Base-by-base conservation (phyloP, 2,113 vertebrate genomes). In the Oriolus oriolus region DNA sequence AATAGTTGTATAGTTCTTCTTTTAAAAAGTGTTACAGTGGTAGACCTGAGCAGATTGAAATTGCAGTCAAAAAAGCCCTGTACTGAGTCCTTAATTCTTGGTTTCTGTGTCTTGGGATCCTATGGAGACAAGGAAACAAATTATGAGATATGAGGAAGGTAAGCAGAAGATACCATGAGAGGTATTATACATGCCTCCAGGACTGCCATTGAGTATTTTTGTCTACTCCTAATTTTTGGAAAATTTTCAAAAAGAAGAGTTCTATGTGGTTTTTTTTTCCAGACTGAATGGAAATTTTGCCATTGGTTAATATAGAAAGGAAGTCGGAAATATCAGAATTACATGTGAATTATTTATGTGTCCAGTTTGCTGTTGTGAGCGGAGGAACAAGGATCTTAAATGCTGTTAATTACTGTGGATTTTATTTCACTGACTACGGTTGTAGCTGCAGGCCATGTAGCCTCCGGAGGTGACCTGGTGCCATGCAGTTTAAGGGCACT, bases 221-320 rank as follows among this genome's bases (percentile, higher is more conserved):
- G 59, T 69, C 52, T 64, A 28, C 20, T 73, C 39, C 4, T 77
- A 15, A 47, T 92, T 90, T 84, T 82, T 94, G 19, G 60, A 59
- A 95, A 85, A 53, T 21, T 85, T 91, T 89, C 52, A 75, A 47
- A 86, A 84, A 50, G 31, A 88, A 49, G 23, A 35, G 16, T 74
- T 90, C 88, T 95, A 33, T 88, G 37, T 90, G 41, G 78, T 86
- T 92, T 74, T 77, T 50, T 76, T 77, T 50, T 49, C 52, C 61
- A 63, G 57, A 57, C 69, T 63, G 79, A 94, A 79, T 95, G 57
- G 89, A 93, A 64, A 52, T 96, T 86, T 97, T 96, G 81, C 87
- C 21, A 66, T 81, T 88, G 52, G 84, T 97, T 95, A 76, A 92
- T 96, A 91, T 71, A 73, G 96, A 95, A 64, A 41, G 7, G 66